Evolutionary conservation across 2,797 vertebrate species (phyloP), one percentile per base, ranked within the genome.

Genomic region (Galago senegalensis): DNA sequence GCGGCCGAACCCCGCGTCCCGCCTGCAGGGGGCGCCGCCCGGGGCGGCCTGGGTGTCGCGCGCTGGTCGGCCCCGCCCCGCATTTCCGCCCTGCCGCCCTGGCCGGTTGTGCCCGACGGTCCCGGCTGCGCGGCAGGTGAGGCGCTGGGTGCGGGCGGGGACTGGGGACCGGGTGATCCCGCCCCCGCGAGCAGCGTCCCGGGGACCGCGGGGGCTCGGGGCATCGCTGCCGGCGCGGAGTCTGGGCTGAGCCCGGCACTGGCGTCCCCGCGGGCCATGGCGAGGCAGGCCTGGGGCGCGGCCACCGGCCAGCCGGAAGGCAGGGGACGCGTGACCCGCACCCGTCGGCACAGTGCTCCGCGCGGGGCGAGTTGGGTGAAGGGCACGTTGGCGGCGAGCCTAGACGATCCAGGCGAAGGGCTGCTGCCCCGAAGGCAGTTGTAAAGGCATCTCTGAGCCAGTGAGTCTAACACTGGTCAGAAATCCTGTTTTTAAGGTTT

Each of bases 11-110:
- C 3, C 27, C 65, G 80, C 25, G 18, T 80, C 29, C 90, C 11
- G 85, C 97, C 96, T 91, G 63, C 88, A 98, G 97, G 94, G 93
- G 97, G 97, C 97, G 95, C 95, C 61, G 82, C 82, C 87, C 49
- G 43, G 73, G 92, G 90, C 81, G 92, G 90, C 79, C 72, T 89
- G 46, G 61, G 69, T 8, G 75, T 27, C 2, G 70, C 16, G 53
- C 25, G 18, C n/a, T 49, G 49, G 12, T 49, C 46, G 10, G 46
- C 46, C 11, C 9, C 0, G 67, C 29, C 31, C 1, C 0, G 46
- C 49, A 1, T n/a, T 97, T 94, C 95, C 92, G 84, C 72, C 73
- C 60, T 0, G 53, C 53, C 0, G 25, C 27, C 3, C 2, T 0
- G 1, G 58, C 20, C 17, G 0, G 10, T 23, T 4, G 21, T 69